phyloP scores from a whole-genome alignment of 2,888 invertebrate genomes.

The Nasonia oneida region DNA sequence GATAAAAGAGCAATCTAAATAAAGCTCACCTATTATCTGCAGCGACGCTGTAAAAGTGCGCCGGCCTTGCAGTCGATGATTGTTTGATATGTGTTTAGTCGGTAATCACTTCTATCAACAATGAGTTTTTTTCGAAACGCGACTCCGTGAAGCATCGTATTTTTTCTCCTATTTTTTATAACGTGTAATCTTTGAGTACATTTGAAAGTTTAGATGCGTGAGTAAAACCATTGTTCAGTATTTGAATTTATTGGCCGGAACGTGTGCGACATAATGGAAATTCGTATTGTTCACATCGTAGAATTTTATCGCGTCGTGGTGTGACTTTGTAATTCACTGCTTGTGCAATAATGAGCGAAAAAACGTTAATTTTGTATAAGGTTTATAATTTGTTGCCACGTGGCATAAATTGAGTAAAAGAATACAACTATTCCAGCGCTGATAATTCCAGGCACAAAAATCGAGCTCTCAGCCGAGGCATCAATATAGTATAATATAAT shows the following conservation, averaged over 20 bases:
- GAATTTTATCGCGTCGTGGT: background rate
- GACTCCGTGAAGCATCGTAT: background rate
- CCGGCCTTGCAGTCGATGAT: conserved; percentile 8
- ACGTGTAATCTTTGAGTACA: background rate
- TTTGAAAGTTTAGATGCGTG: background rate
- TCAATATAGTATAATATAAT: background rate
- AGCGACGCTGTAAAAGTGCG: conserved; percentile 5
- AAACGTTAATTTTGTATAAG: too few species aligned
- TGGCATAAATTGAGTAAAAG: too few species aligned
- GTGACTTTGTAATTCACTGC: background rate
- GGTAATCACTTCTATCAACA: conserved; percentile 41
- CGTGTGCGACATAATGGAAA: background rate
- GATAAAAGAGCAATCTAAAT: conserved; percentile 38
- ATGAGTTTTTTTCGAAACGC: background rate
- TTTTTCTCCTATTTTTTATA: background rate
- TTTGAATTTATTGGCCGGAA: background rate
- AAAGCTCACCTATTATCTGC: conserved; percentile 45
- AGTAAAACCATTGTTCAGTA: background rate
- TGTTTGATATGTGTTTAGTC: background rate
- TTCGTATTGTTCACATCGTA: background rate
- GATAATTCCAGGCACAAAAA: too few species aligned
- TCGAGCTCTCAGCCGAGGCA: too few species aligned
- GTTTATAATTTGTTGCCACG: too few species aligned
- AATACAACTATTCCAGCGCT: too few species aligned
- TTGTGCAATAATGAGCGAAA: too few species aligned